Evolutionary conservation across 2,888 invertebrate species (phyloP).

Genomic region (Sthenelais limicola): DNA sequence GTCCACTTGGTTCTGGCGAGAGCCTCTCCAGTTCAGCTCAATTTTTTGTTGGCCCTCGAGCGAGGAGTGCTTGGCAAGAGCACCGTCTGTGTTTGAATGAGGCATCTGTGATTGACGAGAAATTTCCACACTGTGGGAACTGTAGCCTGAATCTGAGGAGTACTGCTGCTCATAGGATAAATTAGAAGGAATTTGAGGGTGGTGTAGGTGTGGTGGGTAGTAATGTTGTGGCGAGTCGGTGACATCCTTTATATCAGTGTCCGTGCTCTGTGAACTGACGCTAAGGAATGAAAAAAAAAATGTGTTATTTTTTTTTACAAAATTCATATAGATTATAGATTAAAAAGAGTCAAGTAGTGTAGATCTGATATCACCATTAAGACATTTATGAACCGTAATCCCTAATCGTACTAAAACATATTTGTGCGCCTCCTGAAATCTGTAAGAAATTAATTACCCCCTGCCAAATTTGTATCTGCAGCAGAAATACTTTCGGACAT

Average conservation of each 20-base stretch:
- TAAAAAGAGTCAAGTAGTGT: too few species aligned
- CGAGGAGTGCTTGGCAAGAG: constrained; percentile 8
- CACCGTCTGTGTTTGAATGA: constrained; percentile 27
- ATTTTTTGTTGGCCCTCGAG: constrained; percentile 8
- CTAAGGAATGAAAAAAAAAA: not conserved
- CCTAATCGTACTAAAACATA: too few species aligned
- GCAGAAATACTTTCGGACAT: too few species aligned
- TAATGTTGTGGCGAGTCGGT: constrained; percentile 23
- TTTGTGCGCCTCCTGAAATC: too few species aligned
- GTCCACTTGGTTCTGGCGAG: constrained; percentile 14
- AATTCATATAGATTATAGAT: too few species aligned
- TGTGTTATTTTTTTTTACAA: too few species aligned
- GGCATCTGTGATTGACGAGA: constrained; percentile 17
- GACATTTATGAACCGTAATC: too few species aligned
- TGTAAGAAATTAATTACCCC: too few species aligned
- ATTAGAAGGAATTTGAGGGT: not conserved
- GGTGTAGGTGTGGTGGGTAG: not conserved
- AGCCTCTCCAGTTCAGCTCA: too few species aligned
- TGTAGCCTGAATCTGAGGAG: constrained; percentile 42
- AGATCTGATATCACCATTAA: too few species aligned
- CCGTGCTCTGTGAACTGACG: constrained; percentile 30
- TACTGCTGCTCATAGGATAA: constrained; percentile 24
- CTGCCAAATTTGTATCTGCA: too few species aligned
- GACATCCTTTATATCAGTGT: constrained; percentile 3
- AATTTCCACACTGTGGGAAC: constrained; percentile 32